phyloP scores from a whole-genome alignment of 2,113 vertebrate species.

The Eurystomus gularis region DNA sequence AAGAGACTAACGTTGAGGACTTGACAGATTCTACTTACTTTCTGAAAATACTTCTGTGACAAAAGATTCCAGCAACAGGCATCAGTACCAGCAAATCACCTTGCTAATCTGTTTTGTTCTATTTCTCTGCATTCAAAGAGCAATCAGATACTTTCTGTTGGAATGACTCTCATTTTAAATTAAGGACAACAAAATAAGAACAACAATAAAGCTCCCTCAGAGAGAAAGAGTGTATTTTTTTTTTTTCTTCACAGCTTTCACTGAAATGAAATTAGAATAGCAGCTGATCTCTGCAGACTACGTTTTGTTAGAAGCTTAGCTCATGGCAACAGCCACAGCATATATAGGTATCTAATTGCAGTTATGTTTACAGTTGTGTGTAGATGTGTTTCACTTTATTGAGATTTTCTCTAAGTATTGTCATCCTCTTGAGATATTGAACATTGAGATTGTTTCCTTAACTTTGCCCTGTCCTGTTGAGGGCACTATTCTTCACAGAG shows the following conservation, averaged over 20 bases:
- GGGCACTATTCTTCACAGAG: not conserved
- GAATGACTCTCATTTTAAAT: conserved; percentile 29
- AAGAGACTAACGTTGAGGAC: conserved; percentile 36
- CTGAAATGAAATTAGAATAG: not conserved
- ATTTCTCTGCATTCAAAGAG: conserved; percentile 4
- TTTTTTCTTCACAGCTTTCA: not conserved
- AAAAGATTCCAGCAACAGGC: conserved; percentile 31
- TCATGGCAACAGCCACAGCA: not conserved
- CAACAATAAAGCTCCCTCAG: not conserved
- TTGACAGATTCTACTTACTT: conserved; percentile 47
- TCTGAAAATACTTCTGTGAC: conserved; percentile 39
- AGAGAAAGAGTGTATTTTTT: not conserved
- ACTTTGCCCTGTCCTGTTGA: not conserved
- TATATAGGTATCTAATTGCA: not conserved
- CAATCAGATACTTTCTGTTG: conserved; percentile 18
- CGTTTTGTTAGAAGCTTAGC: not conserved
- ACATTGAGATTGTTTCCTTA: not conserved
- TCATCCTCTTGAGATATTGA: not conserved
- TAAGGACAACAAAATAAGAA: not conserved
- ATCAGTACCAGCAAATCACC: conserved; percentile 8
- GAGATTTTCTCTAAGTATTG: not conserved
- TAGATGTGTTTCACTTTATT: not conserved
- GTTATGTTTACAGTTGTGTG: not conserved
- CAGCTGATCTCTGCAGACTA: not conserved
- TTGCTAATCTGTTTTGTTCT: not conserved